Evolutionary conservation across 1,140 invertebrate genomes (phyloP), one percentile per base, ranked within the genome.

Genomic region (Portunus trituberculatus): DNA sequence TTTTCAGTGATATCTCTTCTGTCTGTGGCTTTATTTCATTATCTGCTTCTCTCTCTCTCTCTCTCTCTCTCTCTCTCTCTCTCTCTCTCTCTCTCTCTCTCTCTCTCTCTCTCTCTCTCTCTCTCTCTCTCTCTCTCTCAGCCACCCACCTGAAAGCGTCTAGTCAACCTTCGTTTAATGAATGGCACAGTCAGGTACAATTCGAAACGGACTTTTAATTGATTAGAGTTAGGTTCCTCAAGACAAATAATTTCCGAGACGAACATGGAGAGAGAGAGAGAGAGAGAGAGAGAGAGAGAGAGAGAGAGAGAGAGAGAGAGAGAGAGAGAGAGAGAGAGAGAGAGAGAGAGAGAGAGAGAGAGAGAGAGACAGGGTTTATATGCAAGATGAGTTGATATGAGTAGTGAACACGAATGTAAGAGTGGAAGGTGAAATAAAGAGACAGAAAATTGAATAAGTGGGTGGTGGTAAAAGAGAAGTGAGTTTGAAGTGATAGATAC

Each of bases 121-220:
- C 16, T 20, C 12, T 29, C 84, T 39, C 16, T 45, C 76, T n/a
- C 88, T 7, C 45, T 39, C 45, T 25, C n/a, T 16, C 82, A 12
- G 32, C 45, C 82, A 46, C 82, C 20, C n/a, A 59, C 91, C 52
- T 87, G 31, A 29, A 29, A 45, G 29, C 83, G 16, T 16, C 46
- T 0, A 39, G 25, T 52, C 46, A 83, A 48, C 83, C 92, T 31
- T n/a, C 16, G n/a, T 28, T 59, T 93, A 94, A 94, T 89, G 87
- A 94, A 89, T 16, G 93, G 93, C 89, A 16, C 4, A 25, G 93
- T 94, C 93, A 94, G 93, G 93, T 89, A 89, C 87, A 82, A 94
- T 89, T 94, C 93, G 93, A 90, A 32, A 76, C 52, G 93, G 28
- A 32, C 59, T 89, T 94, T 94, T 90, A 46, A 93, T 93, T 94